These are phyloP conservation scores for Ormyrus nitidulus DNA, from an alignment of 2,888 invertebrate species.

Conservation along the genomic window DNA sequence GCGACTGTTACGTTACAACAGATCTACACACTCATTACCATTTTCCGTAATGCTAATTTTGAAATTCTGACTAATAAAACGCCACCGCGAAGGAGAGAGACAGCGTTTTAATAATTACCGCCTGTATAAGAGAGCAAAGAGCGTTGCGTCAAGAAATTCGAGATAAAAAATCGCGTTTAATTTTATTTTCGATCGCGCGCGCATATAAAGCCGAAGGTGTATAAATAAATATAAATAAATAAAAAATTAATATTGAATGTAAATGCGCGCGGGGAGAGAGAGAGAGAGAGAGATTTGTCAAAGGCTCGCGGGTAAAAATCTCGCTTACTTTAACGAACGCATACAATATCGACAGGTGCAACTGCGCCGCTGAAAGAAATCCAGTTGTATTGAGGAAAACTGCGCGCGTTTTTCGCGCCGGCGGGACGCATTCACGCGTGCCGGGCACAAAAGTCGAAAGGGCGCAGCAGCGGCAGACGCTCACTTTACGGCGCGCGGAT, in stretches of 20 bases:
- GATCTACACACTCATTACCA: too few relatives aligned
- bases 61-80: too few relatives aligned
- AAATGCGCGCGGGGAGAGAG: background rate
- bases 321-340: constrained; percentile 7
- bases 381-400: constrained; percentile 22
- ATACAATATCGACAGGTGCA: constrained; percentile 8
- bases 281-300: background rate
- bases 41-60: too few relatives aligned
- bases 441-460: constrained; percentile 19
- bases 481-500: constrained; percentile 12
- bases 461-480: background rate
- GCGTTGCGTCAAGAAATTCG: too few relatives aligned
- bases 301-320: background rate
- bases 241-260: constrained; percentile 13
- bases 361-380: constrained; percentile 19
- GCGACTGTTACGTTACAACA: too few relatives aligned
- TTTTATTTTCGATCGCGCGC: too few relatives aligned
- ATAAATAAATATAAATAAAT: background rate
- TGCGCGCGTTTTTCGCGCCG: background rate
- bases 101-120: too few relatives aligned
- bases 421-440: background rate
- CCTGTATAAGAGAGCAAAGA: too few relatives aligned
- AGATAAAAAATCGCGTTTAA: too few relatives aligned
- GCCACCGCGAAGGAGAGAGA: too few relatives aligned
- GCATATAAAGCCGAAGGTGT: too few relatives aligned